Evolutionary conservation across 1,140 invertebrate genomes (phyloP), one percentile per base, ranked within the genome.

Genomic region (Elysia chlorotica): DNA sequence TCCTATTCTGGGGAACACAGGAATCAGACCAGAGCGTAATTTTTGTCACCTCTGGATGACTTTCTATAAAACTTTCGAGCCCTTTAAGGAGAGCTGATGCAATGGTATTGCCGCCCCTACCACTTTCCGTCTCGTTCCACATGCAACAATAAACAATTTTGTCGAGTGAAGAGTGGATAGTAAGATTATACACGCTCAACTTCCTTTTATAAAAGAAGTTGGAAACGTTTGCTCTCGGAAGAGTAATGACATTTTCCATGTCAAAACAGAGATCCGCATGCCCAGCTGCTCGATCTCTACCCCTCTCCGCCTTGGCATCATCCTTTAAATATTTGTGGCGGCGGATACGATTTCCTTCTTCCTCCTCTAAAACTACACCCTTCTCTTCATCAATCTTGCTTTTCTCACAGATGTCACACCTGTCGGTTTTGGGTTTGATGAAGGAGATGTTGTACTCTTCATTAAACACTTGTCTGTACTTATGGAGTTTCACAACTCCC

Each of bases 151-250:
- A 77, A 25, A 25, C 59, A 31, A 0, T 30, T 63, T 59, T 65
- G 65, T 74, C 63, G 4, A 68, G 33, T 21, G 57, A 68, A 56
- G 19, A 73, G 33, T 77, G 76, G 14, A 62, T 70, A 19, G 65
- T 77, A 23, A 77, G 19, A 35, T 77, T 77, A 70, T 54, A 78
- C 0, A 66, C 41, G 33, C 30, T 74, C 21, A 78, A 25, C 48
- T 78, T 78, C 31, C 28, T 21, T 36, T 30, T n/a, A 17, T 74
- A 61, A 48, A 31, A 70, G 25, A 68, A 56, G 2, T 10, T 68
- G 2, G 66, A 68, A 3, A 68, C 35, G 17, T 56, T 2, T 2
- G 38, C 66, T 33, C 31, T 53, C 19, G 66, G 66, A 33, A 28
- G 37, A 30, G 66, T 36, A 5, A 68, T 30, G n/a, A 68, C 66